Conservation (phyloP, 1,140 invertebrate genomes). For the Drosophila quadrilineata region DNA sequence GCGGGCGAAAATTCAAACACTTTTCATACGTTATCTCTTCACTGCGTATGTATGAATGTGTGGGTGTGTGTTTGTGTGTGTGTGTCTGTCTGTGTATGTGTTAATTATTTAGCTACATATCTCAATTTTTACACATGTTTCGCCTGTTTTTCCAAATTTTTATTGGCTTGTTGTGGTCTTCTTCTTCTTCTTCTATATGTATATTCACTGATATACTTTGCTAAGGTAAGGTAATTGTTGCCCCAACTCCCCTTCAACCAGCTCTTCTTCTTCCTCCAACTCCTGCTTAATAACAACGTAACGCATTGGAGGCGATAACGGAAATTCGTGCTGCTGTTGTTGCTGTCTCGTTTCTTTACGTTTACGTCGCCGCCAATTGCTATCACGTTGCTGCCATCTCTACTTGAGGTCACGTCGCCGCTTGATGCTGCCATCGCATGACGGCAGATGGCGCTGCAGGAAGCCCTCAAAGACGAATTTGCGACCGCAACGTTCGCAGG, state of each 20-base stretch:
- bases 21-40: no score
- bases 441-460: constrained; percentile 72
- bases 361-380: constrained; percentile 38
- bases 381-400: constrained; percentile 60
- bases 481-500: constrained; percentile 72
- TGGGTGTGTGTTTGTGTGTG: background rate
- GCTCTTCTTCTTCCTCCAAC: background rate
- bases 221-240: no score
- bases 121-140: no score
- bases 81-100: background rate
- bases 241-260: no score
- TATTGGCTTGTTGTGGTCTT: background rate
- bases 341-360: constrained; percentile 6
- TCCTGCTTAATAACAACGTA: constrained; percentile 66
- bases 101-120: no score
- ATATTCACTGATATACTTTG: no score
- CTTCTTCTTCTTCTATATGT: background rate
- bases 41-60: background rate
- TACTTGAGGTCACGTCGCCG: constrained; percentile 77
- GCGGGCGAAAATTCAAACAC: no score
- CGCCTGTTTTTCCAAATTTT: no score
- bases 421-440: constrained; percentile 78
- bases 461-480: constrained; percentile 80
- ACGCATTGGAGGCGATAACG: constrained; percentile 35
- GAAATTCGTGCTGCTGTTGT: background rate